Percentiles rank a stretch among this genome's conserved stretches.
These are phyloP conservation scores for Callipepla californica DNA, from an alignment of 2,113 vertebrate genomes.

Conservation along the genomic window DNA sequence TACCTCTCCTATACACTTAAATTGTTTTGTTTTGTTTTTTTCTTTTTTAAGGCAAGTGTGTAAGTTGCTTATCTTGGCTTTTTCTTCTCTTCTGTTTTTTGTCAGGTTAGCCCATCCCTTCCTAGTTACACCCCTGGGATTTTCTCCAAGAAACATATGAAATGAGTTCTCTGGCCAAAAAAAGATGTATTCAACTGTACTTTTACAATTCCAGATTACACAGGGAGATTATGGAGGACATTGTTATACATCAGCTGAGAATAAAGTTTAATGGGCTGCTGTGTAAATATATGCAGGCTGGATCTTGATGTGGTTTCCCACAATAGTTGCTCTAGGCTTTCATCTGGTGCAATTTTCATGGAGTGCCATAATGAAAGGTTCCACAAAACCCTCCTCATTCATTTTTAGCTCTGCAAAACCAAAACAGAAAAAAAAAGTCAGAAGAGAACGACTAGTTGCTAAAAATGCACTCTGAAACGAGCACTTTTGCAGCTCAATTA, in stretches of 20 bases:
- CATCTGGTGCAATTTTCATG: constrained; percentile 46
- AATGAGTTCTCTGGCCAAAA: constrained; percentile 29
- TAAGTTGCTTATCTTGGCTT: background rate
- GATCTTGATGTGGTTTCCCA: constrained; percentile 48
- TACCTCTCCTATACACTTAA: background rate
- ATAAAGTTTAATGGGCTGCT: constrained; percentile 11
- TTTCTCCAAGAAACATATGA: background rate
- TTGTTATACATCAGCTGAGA: constrained; percentile 21
- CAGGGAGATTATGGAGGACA: constrained; percentile 19
- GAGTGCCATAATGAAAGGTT: constrained; percentile 40
- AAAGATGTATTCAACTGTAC: constrained; percentile 6
- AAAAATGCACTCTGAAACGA: constrained; percentile 2
- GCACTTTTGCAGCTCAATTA: background rate
- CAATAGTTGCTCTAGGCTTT: constrained; percentile 36
- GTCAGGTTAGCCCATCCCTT: background rate
- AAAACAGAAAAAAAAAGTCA: background rate
- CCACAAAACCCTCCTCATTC: background rate
- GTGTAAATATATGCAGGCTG: constrained; percentile 23
- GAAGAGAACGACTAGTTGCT: background rate
- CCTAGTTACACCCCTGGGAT: background rate
- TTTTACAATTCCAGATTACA: constrained; percentile 40
- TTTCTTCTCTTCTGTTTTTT: background rate
- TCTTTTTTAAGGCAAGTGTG: background rate
- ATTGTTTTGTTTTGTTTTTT: background rate
- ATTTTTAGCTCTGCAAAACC: constrained; percentile 45